Conservation (phyloP, 2,888 invertebrate species). For the Cosmia trapezina region DNA sequence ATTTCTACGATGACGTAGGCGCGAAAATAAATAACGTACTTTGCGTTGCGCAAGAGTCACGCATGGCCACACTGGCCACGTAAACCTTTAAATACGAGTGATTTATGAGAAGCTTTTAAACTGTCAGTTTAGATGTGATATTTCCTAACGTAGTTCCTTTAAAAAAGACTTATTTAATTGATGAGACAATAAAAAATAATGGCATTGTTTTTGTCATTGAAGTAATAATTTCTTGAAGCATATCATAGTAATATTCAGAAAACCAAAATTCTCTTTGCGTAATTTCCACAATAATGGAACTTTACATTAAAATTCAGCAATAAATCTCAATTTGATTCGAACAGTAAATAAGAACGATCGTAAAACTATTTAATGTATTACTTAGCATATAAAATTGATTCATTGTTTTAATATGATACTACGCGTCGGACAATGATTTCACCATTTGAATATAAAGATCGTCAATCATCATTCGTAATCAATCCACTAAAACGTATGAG, state of each 20-base stretch:
- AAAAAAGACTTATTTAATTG: slow-evolving; percentile 46
- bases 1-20: slow-evolving; percentile 36
- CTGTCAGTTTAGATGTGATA: slow-evolving; percentile 53
- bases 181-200: slow-evolving; percentile 34
- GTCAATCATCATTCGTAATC: slow-evolving; percentile 66
- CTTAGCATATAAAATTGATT: slow-evolving; percentile 65
- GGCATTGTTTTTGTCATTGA: slow-evolving; percentile 24
- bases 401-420: slow-evolving; percentile 69
- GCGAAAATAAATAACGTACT: slow-evolving; percentile 59
- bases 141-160: slow-evolving; percentile 48
- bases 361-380: slow-evolving; percentile 66
- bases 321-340: slow-evolving; percentile 64
- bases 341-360: slow-evolving; percentile 62
- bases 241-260: slow-evolving; percentile 8
- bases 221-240: slow-evolving; percentile 3
- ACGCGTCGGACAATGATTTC: slow-evolving; percentile 60
- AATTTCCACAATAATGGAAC: slow-evolving; percentile 41
- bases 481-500: slow-evolving; percentile 55
- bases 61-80: slow-evolving; percentile 22
- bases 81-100: slow-evolving; percentile 61
- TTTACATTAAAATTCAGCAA: slow-evolving; percentile 46
- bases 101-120: slow-evolving; percentile 63
- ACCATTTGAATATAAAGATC: slow-evolving; percentile 62
- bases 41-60: slow-evolving; percentile 55
- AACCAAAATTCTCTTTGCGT: not conserved